Evolutionary conservation across 1,140 invertebrate genomes (phyloP).

Genomic region (Drosophila tropicalis): DNA sequence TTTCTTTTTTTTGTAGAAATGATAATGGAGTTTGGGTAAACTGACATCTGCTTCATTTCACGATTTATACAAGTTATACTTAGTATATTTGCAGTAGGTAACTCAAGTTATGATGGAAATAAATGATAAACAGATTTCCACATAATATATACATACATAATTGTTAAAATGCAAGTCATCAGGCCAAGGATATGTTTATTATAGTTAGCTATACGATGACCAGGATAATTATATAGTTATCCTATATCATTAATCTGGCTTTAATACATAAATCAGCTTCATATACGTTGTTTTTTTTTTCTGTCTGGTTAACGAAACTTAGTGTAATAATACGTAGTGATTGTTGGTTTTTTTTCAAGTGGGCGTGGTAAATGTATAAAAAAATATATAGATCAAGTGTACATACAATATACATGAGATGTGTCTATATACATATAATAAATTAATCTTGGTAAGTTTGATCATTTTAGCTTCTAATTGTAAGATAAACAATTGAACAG

Average conservation of each 20-base stretch:
- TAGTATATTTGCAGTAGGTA: no score
- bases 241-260: no score
- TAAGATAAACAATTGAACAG: not conserved
- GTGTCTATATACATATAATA: not conserved
- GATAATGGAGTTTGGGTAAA: not conserved
- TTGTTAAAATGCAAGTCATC: no score
- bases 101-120: no score
- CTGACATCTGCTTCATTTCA: conserved; percentile 1
- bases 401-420: not conserved
- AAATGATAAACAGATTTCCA: no score
- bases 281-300: no score
- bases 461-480: not conserved
- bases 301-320: no score
- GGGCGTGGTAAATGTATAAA: not conserved
- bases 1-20: not conserved
- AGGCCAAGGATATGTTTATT: no score
- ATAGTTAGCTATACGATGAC: no score
- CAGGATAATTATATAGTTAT: no score
- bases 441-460: not conserved
- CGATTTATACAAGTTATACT: not conserved
- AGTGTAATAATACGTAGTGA: not conserved
- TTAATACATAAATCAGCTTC: no score
- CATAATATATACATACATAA: no score
- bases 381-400: not conserved
- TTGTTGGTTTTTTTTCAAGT: not conserved